These are phyloP conservation scores for Ornithoptera priamus DNA, from an alignment of 2,888 invertebrate genomes.

Conservation along the genomic window DNA sequence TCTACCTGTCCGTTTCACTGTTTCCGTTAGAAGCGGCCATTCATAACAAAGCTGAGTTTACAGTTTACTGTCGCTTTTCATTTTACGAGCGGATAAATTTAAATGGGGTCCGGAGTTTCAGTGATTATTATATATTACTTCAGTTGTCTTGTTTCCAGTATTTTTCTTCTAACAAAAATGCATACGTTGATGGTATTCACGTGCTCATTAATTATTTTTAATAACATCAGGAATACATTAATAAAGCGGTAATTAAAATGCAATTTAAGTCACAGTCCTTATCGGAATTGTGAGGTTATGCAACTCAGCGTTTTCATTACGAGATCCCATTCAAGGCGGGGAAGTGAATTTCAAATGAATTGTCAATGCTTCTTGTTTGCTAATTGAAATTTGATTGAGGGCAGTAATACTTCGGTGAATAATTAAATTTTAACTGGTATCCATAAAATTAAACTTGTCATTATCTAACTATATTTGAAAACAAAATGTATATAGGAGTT, in stretches of 20 bases:
- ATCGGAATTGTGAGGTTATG: conserved; percentile 17
- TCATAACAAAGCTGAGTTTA: conserved; percentile 2
- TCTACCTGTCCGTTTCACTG: conserved; percentile 6
- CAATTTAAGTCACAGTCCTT: conserved; percentile 1
- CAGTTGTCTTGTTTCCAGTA: no score
- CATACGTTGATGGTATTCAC: not conserved
- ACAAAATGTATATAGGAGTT: no score
- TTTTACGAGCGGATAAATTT: conserved; percentile 9
- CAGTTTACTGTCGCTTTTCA: not conserved
- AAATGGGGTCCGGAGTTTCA: not conserved
- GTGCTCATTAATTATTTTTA: not conserved
- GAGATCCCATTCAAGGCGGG: conserved; percentile 10
- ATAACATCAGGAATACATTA: not conserved
- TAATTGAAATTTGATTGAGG: conserved; percentile 20
- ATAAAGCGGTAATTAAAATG: not conserved
- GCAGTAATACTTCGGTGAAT: not conserved
- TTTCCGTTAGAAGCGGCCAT: conserved; percentile 5
- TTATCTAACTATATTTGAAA: no score
- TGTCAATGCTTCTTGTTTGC: conserved; percentile 21
- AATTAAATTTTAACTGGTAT: not conserved
- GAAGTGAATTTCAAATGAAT: conserved; percentile 24
- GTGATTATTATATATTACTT: no score
- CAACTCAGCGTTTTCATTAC: conserved; percentile 14
- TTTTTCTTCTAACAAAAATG: no score
- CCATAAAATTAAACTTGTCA: no score